Evolutionary conservation across 2,113 vertebrate species (phyloP), one percentile per base, ranked within the genome.

Genomic region (Paedocypris sp.): DNA sequence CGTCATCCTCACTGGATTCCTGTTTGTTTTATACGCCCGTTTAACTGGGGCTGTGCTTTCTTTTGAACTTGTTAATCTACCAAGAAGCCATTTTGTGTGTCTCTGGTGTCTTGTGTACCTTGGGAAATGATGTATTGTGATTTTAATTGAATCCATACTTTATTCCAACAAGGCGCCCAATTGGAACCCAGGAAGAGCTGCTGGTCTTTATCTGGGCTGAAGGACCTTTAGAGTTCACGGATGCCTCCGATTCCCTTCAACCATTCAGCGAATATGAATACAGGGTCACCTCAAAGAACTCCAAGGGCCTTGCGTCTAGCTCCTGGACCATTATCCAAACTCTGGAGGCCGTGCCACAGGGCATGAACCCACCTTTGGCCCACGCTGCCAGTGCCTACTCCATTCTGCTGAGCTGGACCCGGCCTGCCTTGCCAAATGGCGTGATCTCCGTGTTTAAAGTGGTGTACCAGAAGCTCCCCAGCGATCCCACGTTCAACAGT

Each of bases 231-330:
- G 80, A 89, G 50, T 92, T 95, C 68, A 81, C 76, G 0, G 91
- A 97, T 10, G 80, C 84, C 0, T 86, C 87, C 0, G 81, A 86
- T 2, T 60, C 70, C 25, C 80, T 94, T 29, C 73, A 47, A 33
- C 88, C 92, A 2, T 92, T 87, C 72, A 91, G 84, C 0, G 70
- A 75, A 62, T 93, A 89, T 0, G 88, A 96, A 62, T 97, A 94
- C 57, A 83, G 63, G 45, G 61, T 87, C 38, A 76, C 65, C 16
- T 89, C 88, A 49, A 75, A 71, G 3, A 98, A 94, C 73, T 78
- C 87, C 10, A 72, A 75, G 70, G 91, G 90, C 18, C 88, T 80
- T 0, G 79, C 82, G 59, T 74, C 86, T 38, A 94, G 92, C 68
- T 60, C 32, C 0, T 95, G 92, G 92, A 74, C 86, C 56, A 77